These are phyloP conservation scores for Platerodrilus igneus DNA, from an alignment of 2,888 invertebrate genomes.

Conservation along the genomic window DNA sequence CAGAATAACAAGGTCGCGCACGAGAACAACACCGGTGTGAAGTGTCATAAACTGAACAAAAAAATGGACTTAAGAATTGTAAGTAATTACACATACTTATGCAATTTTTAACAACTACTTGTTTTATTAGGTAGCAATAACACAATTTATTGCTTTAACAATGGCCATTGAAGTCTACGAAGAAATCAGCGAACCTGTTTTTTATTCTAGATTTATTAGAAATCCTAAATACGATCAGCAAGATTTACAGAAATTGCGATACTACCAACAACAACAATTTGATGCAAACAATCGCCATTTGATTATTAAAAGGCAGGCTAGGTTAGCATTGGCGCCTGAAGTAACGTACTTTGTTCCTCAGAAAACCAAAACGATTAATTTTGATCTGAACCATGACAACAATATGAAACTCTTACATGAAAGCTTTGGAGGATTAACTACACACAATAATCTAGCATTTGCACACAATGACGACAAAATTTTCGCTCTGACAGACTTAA, in stretches of 20 bases:
- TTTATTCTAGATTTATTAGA: not conserved
- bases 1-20: conserved; percentile 35
- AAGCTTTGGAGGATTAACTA: conserved; percentile 1
- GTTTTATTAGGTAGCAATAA: not conserved
- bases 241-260: conserved; percentile 37
- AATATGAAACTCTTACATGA: conserved; percentile 4
- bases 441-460: not conserved
- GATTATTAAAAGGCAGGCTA: no score
- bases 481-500: conserved; percentile 48
- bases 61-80: conserved; percentile 17
- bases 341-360: not conserved
- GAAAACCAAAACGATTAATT: not conserved
- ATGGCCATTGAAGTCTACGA: conserved; percentile 28
- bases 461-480: conserved; percentile 31
- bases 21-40: conserved; percentile 1
- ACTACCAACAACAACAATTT: conserved; percentile 39
- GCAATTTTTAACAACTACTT: not conserved
- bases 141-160: not conserved
- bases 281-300: conserved; percentile 29
- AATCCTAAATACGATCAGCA: conserved; percentile 28
- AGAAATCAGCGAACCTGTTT: conserved; percentile 24
- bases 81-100: conserved; percentile 9
- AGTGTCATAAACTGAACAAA: not conserved
- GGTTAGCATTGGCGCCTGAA: not conserved
- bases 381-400: not conserved